Evolutionary conservation across 1,140 invertebrate genomes (phyloP), one percentile per base, ranked within the genome.

Genomic region (Psilanteris sp.): DNA sequence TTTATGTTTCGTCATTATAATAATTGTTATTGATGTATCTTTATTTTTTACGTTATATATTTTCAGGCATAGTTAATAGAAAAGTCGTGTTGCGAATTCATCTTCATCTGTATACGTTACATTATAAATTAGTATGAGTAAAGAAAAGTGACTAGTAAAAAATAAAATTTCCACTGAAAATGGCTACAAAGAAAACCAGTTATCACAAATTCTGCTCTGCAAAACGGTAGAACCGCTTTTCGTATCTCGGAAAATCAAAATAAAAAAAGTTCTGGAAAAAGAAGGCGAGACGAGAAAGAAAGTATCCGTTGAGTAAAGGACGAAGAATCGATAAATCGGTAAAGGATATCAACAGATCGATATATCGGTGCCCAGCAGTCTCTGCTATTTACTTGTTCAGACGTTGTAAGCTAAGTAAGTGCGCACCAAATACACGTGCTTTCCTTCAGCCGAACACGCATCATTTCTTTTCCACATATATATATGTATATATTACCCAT

Each of bases 341-440:
- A n/a, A n/a, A n/a, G n/a, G n/a, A n/a, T n/a, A n/a, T n/a, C n/a
- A 57, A 57, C 48, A 44, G 70, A 73, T 72, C 61, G 74, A 67
- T 80, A 80, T 72, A 78, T 74, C 52, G 70, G 75, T 59, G 85
- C 86, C 86, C 81, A 85, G 86, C 86, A 85, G 86, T 87, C 86
- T 87, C 84, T 84, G n/a, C 83, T 82, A 83, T 75, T 77, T 74
- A 78, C 67, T 68, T 54, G 64, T 66, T 73, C 66, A 48, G 59
- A 66, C 48, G 70, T 73, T 48, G 59, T 31, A 39, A 73, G 43
- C 34, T 44, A 46, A 61, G 57, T 62, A 50, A 71, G 59, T 68
- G 44, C 75, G 39, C 50, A 46, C 32, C 13, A 10, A 54, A 70
- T 59, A 75, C 78, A 78, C 73, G 77, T 78, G 77, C 59, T 72